Evolutionary conservation across 2,888 invertebrate species (phyloP).

Genomic region (Meganola albula): DNA sequence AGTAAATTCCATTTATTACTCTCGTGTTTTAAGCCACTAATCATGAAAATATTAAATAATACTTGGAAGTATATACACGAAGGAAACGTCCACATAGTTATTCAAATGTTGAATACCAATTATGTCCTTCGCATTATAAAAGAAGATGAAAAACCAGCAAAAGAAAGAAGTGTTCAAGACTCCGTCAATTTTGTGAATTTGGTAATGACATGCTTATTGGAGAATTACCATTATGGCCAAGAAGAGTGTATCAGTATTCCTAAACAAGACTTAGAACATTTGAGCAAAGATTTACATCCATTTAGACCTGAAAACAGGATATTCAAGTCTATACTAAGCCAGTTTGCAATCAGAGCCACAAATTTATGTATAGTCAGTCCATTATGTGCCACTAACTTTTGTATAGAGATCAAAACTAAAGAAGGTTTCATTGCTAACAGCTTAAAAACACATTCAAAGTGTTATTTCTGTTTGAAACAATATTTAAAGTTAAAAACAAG

Average conservation of each 20-base stretch:
- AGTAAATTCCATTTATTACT: constrained; percentile 55
- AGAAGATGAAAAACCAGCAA: constrained; percentile 32
- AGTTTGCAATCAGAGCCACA: constrained; percentile 62
- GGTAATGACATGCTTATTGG: constrained; percentile 54
- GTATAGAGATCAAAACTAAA: constrained; percentile 83
- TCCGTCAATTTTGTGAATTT: constrained; percentile 53
- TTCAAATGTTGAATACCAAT: constrained; percentile 62
- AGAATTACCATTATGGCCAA: constrained; percentile 26
- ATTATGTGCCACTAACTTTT: constrained; percentile 52
- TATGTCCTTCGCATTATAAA: constrained; percentile 67
- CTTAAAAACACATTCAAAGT: constrained; percentile 55
- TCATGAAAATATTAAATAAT: constrained; percentile 46
- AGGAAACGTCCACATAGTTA: constrained; percentile 77
- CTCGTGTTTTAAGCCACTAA: constrained; percentile 10
- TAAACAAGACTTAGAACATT: constrained; percentile 38
- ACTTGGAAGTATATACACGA: constrained; percentile 76
- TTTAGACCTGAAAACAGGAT: constrained; percentile 56
- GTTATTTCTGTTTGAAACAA: constrained; percentile 79
- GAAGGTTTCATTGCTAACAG: constrained; percentile 76
- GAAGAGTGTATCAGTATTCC: constrained; percentile 56
- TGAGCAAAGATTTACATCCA: constrained; percentile 41
- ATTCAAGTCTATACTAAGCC: constrained; percentile 56
- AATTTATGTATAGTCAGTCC: constrained; percentile 54
- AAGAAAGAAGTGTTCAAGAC: constrained; percentile 26
- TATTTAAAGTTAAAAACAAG: constrained; percentile 70